A percentile compares a stretch with the other conserved stretches of the same genome.
These are phyloP conservation scores for Thinocorus orbignyianus DNA, from an alignment of 2,113 vertebrate genomes.

Conservation along the genomic window DNA sequence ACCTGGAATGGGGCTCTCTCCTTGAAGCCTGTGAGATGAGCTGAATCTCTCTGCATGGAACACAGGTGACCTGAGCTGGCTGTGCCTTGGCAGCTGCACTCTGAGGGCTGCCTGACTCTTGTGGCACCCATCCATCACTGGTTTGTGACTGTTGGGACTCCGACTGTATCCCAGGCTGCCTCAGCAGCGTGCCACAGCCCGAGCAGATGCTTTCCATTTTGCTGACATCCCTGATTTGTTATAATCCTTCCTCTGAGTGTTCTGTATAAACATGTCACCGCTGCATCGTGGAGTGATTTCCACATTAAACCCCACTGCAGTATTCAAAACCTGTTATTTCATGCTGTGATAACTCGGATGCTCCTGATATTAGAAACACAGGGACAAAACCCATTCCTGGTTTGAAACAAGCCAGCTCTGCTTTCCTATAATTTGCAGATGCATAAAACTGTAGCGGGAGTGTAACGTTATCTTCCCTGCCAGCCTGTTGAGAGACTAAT, in stretches of 20 bases:
- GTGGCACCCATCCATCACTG: not conserved
- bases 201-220: conserved; percentile 65
- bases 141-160: not conserved
- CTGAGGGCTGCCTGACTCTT: not conserved
- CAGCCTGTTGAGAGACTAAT: not conserved
- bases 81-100: not conserved
- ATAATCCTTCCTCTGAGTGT: conserved; percentile 50
- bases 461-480: conserved; percentile 31
- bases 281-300: conserved; percentile 62
- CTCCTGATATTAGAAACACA: conserved; percentile 59
- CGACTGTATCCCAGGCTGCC: not conserved
- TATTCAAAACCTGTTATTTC: conserved; percentile 62
- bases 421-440: conserved; percentile 40
- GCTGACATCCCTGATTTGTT: conserved; percentile 58
- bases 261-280: conserved; percentile 62
- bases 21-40: not conserved
- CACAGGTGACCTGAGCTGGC: not conserved
- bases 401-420: conserved; percentile 37
- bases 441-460: conserved; percentile 18
- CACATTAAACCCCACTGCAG: conserved; percentile 37
- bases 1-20: not conserved
- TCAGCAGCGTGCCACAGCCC: conserved; percentile 34
- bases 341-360: conserved; percentile 61
- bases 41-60: not conserved
- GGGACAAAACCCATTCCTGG: not conserved